Evolutionary conservation across 1,140 invertebrate species (phyloP), one percentile per base, ranked within the genome.

Genomic region (Neodiprion lecontei): DNA sequence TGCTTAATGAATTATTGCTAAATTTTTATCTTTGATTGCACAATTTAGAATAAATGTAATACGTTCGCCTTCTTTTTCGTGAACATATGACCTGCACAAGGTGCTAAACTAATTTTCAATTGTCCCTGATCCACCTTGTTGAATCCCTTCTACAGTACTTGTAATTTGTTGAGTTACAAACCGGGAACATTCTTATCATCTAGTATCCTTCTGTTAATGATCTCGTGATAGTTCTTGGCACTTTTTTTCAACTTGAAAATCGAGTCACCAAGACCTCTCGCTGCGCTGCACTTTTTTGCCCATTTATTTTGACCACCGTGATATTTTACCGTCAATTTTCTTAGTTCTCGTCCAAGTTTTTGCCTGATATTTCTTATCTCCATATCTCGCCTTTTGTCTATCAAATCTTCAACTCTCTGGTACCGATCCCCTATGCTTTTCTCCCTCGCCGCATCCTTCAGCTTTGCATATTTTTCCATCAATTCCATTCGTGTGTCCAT

Each of bases 401-500:
- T 77, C 69, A 72, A 70, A 28, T 79, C 76, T 7, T 79, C 74
- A 8, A 85, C 69, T 72, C 75, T 82, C 70, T 77, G 61, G 4
- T 86, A 81, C 69, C 85, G 80, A 50, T 70, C 49, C 81, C 2
- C 85, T 79, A 7, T 89, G 78, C 79, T 89, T 53, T 80, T 79
- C 12, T 89, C 80, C 81, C 89, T 89, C 40, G 88, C 79, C 21
- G 79, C 74, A 67, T 90, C 88, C 80, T 88, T 89, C 1, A 50
- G 75, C 14, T 86, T 75, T 48, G 88, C 76, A 73, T 88, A 86
- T 77, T 87, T 85, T 70, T 90, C 86, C 9, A 91, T 85, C 9
- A 92, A 81, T 8, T 89, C 83, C 76, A 92, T 83, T 8, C 91
- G 84, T 9, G 91, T 86, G 61, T 90, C 86, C 81, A 92, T 90